Percentiles rank a stretch among this genome's conserved stretches.
Evolutionary conservation across 2,113 vertebrate species (phyloP).

Genomic region (Siphamia tubifer): DNA sequence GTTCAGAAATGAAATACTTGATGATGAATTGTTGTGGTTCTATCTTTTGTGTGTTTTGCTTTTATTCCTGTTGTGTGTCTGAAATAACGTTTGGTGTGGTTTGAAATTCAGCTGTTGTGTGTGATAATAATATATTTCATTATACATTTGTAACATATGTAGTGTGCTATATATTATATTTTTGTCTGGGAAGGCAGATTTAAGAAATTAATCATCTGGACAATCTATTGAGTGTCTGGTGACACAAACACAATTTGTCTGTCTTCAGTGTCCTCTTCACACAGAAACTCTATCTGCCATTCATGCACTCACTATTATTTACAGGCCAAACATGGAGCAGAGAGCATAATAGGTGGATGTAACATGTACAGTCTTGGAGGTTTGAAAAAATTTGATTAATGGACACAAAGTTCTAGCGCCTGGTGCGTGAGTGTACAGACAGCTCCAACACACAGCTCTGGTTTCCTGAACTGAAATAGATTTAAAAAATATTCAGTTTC

Average conservation of each 20-base stretch:
- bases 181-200: background rate
- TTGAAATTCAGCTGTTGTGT: too few species aligned
- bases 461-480: conserved; percentile 35
- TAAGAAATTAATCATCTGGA: conserved; percentile 6
- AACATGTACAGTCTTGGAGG: background rate
- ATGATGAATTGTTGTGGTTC: too few species aligned
- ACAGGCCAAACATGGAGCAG: background rate
- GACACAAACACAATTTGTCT: background rate
- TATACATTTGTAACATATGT: too few species aligned
- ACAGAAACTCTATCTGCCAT: conserved; percentile 29
- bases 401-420: background rate
- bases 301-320: conserved; percentile 16
- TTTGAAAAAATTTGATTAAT: background rate
- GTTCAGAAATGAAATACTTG: too few species aligned
- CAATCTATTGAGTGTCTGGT: conserved; percentile 8
- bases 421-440: background rate
- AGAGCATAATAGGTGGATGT: conserved; percentile 26
- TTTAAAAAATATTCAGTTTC: conserved; percentile 18
- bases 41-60: too few species aligned
- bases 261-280: background rate
- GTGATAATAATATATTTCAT: too few species aligned
- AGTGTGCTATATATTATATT: too few species aligned
- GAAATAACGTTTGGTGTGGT: too few species aligned
- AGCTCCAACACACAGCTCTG: conserved; percentile 10
- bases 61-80: too few species aligned